phyloP scores from a whole-genome alignment of 2,113 vertebrate species.

The Larimichthys polyactis region DNA sequence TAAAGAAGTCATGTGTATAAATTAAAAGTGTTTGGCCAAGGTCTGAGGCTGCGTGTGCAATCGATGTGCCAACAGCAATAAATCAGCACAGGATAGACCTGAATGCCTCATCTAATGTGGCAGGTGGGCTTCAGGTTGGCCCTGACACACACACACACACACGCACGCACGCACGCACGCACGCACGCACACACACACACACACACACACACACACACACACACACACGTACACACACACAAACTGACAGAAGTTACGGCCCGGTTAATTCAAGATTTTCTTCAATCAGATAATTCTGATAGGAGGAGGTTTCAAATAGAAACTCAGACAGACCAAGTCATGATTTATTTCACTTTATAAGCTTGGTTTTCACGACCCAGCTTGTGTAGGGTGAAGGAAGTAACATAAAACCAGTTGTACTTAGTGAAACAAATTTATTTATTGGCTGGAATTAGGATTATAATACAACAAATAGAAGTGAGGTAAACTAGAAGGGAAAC shows the following conservation, averaged over 20 bases:
- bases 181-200: neutral
- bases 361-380: neutral
- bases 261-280: conserved; percentile 16
- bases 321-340: neutral
- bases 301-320: neutral
- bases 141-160: conserved; percentile 15
- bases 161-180: neutral
- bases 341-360: neutral
- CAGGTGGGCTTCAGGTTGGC: conserved; percentile 58
- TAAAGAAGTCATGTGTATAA: conserved; percentile 72
- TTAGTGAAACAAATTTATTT: no score
- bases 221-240: conserved; percentile 3
- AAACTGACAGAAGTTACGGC: neutral
- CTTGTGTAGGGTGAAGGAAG: no score
- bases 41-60: conserved; percentile 69
- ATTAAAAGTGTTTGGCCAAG: conserved; percentile 75
- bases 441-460: no score
- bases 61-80: conserved; percentile 74
- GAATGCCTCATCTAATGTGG: conserved; percentile 60
- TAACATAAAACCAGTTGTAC: no score
- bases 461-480: no score
- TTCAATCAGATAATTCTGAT: conserved; percentile 18
- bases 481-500: no score
- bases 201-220: conserved; percentile 10
- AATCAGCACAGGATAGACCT: conserved; percentile 65